Base-by-base conservation (phyloP, 1,140 invertebrate species). In the Nymphalis io region DNA sequence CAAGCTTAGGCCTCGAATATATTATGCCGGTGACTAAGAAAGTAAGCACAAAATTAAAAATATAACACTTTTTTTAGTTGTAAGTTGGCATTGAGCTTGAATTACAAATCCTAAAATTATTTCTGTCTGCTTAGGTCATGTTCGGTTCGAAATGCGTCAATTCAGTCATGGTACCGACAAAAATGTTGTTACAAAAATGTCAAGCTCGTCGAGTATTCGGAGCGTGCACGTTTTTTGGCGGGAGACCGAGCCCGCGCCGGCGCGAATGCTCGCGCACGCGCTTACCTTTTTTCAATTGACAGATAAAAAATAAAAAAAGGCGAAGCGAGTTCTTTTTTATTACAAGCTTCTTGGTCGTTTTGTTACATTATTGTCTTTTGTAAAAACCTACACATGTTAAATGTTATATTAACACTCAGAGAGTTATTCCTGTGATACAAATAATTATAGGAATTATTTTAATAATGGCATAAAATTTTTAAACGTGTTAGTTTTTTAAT, bases 181-280 rank as follows among this genome's bases (percentile, higher is more conserved):
- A 73, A 68, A 63, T 69, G 51, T 68, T 71, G 66, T 60, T 68
- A 83, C 74, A 84, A 84, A 80, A 84, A 88, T 88, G 78, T 76
- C 64, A 72, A 79, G 79, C 79, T 70, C 83, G 82, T 75, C 51
- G 72, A 78, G 83, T 61, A 87, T 88, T 81, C 72, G 57, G 70
- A 72, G 70, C 76, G 83, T 73, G 75, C 75, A 78, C 75, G 83
- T 89, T 90, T 90, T 87, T 88, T 87, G 82, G 84, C 81, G 82
- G 81, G 80, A 81, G 80, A 81, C 60, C 62, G 59, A 48, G 74
- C 76, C 27, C 27, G 72, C 62, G 68, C 79, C 81, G 84, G 66
- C 76, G 78, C 87, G 85, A 88, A 90, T 89, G 87, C 74, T 64
- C 59, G 80, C 80, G 87, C 87, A 89, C 88, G 88, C 86, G 88